A percentile compares a stretch with the other conserved stretches of the same genome.
Conservation (phyloP, 2,113 vertebrate genomes). For the Apodemus speciosus region DNA sequence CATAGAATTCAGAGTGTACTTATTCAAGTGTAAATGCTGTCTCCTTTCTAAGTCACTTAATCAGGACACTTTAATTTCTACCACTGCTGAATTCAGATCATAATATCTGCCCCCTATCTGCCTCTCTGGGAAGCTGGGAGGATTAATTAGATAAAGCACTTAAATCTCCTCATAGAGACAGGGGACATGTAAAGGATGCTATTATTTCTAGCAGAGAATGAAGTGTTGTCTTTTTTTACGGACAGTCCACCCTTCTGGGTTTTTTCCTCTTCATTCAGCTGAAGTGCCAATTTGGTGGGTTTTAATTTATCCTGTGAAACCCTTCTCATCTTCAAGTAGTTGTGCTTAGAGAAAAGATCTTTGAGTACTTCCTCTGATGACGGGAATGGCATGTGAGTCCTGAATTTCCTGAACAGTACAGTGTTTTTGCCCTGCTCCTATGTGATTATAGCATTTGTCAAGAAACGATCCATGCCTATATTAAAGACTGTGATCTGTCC, state of each 20-base stretch:
- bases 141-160: conserved; percentile 81
- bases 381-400: conserved; percentile 52
- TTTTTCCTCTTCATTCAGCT: conserved; percentile 68
- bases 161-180: conserved; percentile 74
- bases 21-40: conserved; percentile 66
- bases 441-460: neutral
- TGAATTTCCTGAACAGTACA: conserved; percentile 52
- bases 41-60: conserved; percentile 72
- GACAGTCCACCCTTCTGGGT: conserved; percentile 67
- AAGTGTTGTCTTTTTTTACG: conserved; percentile 73
- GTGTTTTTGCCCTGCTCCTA: neutral
- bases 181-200: conserved; percentile 74
- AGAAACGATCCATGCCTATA: neutral
- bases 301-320: conserved; percentile 76
- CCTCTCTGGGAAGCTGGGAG: conserved; percentile 70
- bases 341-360: conserved; percentile 71
- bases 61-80: conserved; percentile 75
- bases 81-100: conserved; percentile 72
- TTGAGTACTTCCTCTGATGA: conserved; percentile 55
- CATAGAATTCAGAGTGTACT: conserved; percentile 59
- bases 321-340: conserved; percentile 76
- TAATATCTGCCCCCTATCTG: conserved; percentile 74
- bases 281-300: conserved; percentile 80
- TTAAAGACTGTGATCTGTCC: neutral
- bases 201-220: conserved; percentile 76